Base-by-base conservation (phyloP, 2,888 invertebrate genomes). In the Gastrophysa polygoni region DNA sequence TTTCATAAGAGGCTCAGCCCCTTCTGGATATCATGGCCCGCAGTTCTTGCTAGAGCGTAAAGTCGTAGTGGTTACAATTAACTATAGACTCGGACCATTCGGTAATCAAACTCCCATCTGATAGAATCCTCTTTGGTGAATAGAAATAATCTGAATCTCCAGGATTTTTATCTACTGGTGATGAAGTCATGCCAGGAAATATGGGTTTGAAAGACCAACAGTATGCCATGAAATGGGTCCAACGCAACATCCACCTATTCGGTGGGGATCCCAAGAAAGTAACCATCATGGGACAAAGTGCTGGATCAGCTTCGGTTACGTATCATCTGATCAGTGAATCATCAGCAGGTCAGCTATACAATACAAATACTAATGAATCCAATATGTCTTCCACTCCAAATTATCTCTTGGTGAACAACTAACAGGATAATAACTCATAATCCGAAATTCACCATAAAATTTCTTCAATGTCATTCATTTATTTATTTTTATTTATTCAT, bases 301-400 rank as follows among this genome's bases (percentile, higher is more conserved):
- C 76, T 11, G 76, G 76, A 16, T 70, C 72, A 3, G 75, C 75
- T n/a, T 75, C 72, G 14, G 71, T 74, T n/a, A 72, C 73, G 32
- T 75, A 75, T 49, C 68, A 68, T 7, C 17, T 68, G 1, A 43
- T 68, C 1, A 66, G 66, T 56, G 50, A 57, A 11, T 29, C 50
- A 16, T 67, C 67, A 11, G 54, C 57, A 61, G 67, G 66, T 66
- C 47, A 38, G 24, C 43, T 8, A 4, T 50, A 24, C 49, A 1
- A 32, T 11, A 16, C 20, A 29, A 46, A 38, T 34, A 49, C 16
- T 18, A 10, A 20, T 8, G n/a, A 14, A 14, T 38, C 38, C 5
- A 38, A 32, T 32, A 32, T 32, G 7, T 32, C 32, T 32, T 32
- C 11, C 32, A 8, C 32, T 10, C n/a, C n/a, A n/a, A n/a, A n/a